Conservation (phyloP, 37 sponge, comb jelly and placozoan species). For the Chondrilla cf. caribensis region DNA sequence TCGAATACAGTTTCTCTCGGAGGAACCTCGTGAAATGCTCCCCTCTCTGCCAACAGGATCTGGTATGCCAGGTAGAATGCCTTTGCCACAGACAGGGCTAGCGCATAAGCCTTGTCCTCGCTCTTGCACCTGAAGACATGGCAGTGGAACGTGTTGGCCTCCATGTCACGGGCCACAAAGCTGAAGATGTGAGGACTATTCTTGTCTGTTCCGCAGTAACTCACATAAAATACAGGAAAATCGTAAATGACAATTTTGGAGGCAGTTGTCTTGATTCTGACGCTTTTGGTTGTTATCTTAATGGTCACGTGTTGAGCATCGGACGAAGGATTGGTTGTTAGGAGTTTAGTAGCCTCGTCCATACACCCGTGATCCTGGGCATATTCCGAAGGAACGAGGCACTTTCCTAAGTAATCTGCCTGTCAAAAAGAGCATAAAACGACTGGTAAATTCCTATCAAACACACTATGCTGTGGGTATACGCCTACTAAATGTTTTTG, state of each 20-base stretch:
- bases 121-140: constrained; percentile 68
- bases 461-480: background rate
- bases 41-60: constrained; percentile 72
- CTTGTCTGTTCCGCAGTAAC: constrained; percentile 83
- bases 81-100: constrained; percentile 73
- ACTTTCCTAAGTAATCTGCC: constrained; percentile 30
- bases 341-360: constrained; percentile 36
- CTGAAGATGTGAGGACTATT: constrained; percentile 20
- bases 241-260: constrained; percentile 51
- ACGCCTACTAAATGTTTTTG: background rate
- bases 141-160: constrained; percentile 45
- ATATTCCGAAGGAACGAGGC: constrained; percentile 17
- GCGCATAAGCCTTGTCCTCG: constrained; percentile 67
- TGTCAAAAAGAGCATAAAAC: background rate
- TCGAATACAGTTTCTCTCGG: constrained; percentile 75
- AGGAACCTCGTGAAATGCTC: constrained; percentile 57
- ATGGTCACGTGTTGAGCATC: constrained; percentile 20
- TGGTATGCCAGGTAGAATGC: constrained; percentile 88
- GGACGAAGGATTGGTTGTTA: constrained; percentile 11
- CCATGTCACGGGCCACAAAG: constrained; percentile 16
- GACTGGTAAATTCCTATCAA: background rate
- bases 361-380: constrained; percentile 75
- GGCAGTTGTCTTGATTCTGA: constrained; percentile 55
- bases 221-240: constrained; percentile 72
- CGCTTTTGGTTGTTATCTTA: constrained; percentile 59